phyloP scores from a whole-genome alignment of 2,888 invertebrate genomes.

The Lumbricus terrestris region DNA sequence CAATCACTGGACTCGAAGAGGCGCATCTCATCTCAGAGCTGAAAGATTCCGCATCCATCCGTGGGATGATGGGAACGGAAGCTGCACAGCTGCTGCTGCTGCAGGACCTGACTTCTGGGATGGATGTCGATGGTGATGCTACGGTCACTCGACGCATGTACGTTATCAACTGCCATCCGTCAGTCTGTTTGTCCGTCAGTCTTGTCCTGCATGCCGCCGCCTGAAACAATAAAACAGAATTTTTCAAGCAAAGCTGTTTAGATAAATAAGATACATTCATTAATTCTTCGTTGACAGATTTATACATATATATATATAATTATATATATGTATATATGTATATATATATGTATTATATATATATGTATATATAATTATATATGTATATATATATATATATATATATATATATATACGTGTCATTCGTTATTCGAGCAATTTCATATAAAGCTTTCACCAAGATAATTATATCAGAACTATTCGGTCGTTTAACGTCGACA shows the following conservation, averaged over 20 bases:
- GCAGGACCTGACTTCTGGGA: background rate
- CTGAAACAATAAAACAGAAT: background rate
- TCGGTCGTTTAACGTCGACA: background rate
- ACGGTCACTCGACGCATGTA: background rate
- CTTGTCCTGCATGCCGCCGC: background rate
- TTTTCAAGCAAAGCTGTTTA: background rate
- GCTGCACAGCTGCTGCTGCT: background rate
- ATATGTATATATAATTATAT: no score
- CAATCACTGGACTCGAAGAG: no score
- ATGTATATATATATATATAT: no score
- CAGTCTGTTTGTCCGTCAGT: background rate
- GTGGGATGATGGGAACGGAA: background rate
- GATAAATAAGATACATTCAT: background rate
- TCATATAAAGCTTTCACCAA: background rate
- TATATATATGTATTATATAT: no score
- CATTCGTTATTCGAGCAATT: background rate
- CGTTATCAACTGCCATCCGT: background rate
- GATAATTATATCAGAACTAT: background rate
- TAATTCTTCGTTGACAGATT: background rate
- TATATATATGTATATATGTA: no score
- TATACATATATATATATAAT: no score
- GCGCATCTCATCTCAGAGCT: background rate
- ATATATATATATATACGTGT: no score
- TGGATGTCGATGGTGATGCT: background rate
- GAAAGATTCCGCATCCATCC: background rate